Percentiles rank a stretch among this genome's conserved stretches.
phyloP scores from a whole-genome alignment of 2,113 vertebrate species.

The Lophius piscatorius region DNA sequence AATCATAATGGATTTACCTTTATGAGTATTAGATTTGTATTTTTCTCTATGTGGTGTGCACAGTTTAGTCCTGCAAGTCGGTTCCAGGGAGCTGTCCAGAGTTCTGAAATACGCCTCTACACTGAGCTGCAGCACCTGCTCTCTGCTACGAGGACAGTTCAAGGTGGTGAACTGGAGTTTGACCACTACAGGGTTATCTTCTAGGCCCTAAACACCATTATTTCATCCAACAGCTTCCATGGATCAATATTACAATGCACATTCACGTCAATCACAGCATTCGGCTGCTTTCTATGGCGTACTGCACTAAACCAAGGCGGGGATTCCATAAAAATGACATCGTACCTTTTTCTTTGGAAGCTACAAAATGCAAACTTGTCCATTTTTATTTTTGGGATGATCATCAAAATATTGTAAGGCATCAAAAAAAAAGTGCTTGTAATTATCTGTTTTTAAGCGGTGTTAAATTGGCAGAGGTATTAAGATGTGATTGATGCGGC shows the following conservation, averaged over 20 bases:
- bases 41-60: background rate
- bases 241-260: slow-evolving; percentile 77
- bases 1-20: background rate
- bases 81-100: slow-evolving; percentile 44
- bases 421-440: slow-evolving; percentile 8
- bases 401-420: slow-evolving; percentile 19
- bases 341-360: background rate
- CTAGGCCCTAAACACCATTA: slow-evolving; percentile 66
- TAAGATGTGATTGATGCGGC: slow-evolving; percentile 66
- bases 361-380: slow-evolving; percentile 4
- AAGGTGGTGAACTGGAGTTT: slow-evolving; percentile 56
- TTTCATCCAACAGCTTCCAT: slow-evolving; percentile 71
- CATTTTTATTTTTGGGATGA: slow-evolving; percentile 3
- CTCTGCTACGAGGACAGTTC: slow-evolving; percentile 50
- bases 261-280: slow-evolving; percentile 64
- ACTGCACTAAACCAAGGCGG: slow-evolving; percentile 35
- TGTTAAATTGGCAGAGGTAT: slow-evolving; percentile 50
- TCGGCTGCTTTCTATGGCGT: slow-evolving; percentile 45
- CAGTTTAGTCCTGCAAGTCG: slow-evolving; percentile 8
- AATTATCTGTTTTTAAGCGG: background rate
- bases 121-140: background rate
- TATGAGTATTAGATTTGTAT: background rate
- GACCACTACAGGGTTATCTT: slow-evolving; percentile 58
- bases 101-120: slow-evolving; percentile 52
- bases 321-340: slow-evolving; percentile 56